phyloP scores from a whole-genome alignment of 2,113 vertebrate genomes.

The Macrotus californicus region DNA sequence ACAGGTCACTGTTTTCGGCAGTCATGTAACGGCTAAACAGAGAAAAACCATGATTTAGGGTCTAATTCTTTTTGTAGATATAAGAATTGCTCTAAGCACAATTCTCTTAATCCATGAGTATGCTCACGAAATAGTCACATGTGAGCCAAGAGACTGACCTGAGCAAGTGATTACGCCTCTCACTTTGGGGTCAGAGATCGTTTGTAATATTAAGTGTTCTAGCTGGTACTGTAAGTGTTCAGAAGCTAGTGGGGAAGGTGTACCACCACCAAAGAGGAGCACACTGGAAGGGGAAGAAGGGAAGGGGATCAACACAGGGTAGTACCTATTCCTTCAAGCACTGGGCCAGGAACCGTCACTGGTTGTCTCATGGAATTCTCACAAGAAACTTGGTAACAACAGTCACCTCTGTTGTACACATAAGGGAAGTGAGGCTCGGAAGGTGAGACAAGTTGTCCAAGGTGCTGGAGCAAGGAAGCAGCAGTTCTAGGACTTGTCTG shows the following conservation, averaged over 20 bases:
- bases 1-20: neutral
- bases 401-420: neutral
- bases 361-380: neutral
- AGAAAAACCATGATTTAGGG: neutral
- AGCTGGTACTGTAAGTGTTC: neutral
- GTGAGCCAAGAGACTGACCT: neutral
- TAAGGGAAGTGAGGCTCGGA: neutral
- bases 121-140: no score
- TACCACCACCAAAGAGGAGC: neutral
- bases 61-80: neutral
- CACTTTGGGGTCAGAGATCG: neutral
- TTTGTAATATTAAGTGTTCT: neutral
- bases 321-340: neutral
- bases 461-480: neutral
- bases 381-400: neutral
- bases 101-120: neutral
- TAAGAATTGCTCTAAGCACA: neutral
- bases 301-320: fast-evolving
- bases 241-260: neutral
- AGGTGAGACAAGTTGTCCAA: neutral
- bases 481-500: neutral
- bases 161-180: neutral
- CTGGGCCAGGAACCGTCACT: neutral
- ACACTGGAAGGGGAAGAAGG: no score
- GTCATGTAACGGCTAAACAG: neutral